Evolutionary conservation across 2,797 vertebrate genomes (phyloP).

Genomic region (Pygocentrus nattereri): DNA sequence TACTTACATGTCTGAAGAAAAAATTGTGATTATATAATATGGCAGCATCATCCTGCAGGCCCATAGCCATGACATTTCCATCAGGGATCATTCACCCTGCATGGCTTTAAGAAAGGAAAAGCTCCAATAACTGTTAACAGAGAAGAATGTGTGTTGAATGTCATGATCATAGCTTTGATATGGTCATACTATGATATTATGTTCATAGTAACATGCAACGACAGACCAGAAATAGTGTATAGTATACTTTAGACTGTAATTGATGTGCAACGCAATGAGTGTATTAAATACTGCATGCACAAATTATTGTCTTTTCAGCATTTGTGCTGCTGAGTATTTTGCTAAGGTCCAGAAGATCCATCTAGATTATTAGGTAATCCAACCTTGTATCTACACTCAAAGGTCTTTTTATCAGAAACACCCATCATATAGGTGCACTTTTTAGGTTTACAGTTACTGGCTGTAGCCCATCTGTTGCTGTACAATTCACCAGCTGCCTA

Average conservation of each 20-base stretch:
- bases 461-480: too few relatives aligned
- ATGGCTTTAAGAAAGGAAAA: neutral
- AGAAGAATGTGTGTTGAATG: neutral
- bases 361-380: too few relatives aligned
- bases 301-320: too few relatives aligned
- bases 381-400: too few relatives aligned
- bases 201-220: neutral
- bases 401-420: too few relatives aligned
- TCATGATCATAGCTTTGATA: neutral
- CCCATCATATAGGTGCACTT: too few relatives aligned
- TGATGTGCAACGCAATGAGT: neutral
- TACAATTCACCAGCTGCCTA: too few relatives aligned
- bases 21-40: neutral
- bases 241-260: neutral
- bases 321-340: too few relatives aligned
- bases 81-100: slow-evolving; percentile 12
- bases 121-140: neutral
- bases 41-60: neutral
- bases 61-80: slow-evolving; percentile 43
- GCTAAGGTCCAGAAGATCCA: too few relatives aligned
- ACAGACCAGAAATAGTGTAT: neutral
- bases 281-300: too few relatives aligned
- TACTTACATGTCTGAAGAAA: neutral
- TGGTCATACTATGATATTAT: neutral
- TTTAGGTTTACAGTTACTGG: too few relatives aligned